Conservation (phyloP, 2,113 vertebrate genomes). For the Sebastes schlegelii region DNA sequence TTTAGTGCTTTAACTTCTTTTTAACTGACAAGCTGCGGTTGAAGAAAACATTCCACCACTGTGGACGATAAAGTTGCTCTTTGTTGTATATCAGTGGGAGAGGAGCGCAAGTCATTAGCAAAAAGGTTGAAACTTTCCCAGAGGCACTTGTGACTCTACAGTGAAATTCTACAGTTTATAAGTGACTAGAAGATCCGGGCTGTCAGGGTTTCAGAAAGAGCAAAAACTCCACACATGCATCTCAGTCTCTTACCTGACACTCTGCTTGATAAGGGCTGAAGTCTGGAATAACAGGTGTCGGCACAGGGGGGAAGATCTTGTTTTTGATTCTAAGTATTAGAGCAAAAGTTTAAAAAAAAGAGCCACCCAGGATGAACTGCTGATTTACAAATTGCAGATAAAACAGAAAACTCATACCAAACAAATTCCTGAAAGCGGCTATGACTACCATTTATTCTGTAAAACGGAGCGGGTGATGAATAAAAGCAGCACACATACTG, state of each 20-base stretch:
- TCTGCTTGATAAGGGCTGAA: conserved; percentile 20
- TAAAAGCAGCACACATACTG: not conserved
- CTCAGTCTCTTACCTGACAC: conserved; percentile 48
- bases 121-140: not conserved
- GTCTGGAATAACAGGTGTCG: conserved; percentile 67
- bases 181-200: not conserved
- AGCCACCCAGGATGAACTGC: not conserved
- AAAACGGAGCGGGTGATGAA: not conserved
- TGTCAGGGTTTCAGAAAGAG: not conserved
- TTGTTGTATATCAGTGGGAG: not conserved
- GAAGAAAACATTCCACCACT: not conserved
- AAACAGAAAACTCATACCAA: not conserved
- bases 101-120: not conserved
- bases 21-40: not conserved
- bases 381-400: not conserved
- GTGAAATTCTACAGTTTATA: not conserved
- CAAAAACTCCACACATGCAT: not conserved
- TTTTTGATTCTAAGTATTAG: conserved; percentile 62
- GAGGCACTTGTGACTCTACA: not conserved
- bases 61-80: not conserved
- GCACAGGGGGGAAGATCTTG: conserved; percentile 72
- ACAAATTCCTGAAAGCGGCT: not conserved
- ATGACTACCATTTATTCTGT: not conserved
- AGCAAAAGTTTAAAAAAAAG: not conserved
- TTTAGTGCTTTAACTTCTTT: too few relatives aligned